phyloP scores from a whole-genome alignment of 2,113 vertebrate species.

The Centrocercus urophasianus region DNA sequence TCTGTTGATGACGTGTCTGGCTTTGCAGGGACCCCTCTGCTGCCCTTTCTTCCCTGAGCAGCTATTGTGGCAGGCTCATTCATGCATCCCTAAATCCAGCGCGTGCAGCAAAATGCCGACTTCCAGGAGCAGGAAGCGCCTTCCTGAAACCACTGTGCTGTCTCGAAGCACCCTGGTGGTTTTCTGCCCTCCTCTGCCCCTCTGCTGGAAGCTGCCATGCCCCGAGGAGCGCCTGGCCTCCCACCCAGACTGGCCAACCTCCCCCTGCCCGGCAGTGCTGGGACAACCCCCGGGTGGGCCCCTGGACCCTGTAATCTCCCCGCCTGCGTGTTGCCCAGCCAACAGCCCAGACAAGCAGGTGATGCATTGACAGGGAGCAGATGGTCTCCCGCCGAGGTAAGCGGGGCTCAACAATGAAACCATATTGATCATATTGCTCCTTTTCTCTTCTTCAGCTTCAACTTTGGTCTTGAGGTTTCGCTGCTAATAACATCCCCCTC shows the following conservation, averaged over 20 bases:
- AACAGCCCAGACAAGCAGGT: conserved; percentile 96
- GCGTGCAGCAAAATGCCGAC: conserved; percentile 48
- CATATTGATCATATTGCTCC: conserved; percentile 90
- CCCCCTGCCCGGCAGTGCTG: not conserved
- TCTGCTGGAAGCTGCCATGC: not conserved
- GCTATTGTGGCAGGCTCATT: conserved; percentile 33
- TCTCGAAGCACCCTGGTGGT: not conserved
- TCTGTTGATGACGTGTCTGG: not conserved
- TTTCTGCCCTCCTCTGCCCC: not conserved
- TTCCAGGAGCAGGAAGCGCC: conserved; percentile 12
- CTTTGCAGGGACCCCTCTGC: not conserved
- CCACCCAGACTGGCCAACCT: not conserved
- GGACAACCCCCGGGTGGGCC: not conserved
- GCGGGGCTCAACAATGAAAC: conserved; percentile 88
- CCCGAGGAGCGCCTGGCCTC: not conserved
- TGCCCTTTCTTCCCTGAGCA: not conserved
- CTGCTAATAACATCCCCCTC: not conserved
- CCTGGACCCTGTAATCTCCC: conserved; percentile 73
- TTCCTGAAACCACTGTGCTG: not conserved
- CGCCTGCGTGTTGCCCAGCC: conserved; percentile 84
- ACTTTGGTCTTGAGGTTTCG: conserved; percentile 65
- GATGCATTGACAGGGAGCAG: conserved; percentile 99
- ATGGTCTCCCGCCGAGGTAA: conserved; percentile 98
- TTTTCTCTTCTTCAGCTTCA: conserved; percentile 72
- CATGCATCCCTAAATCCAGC: conserved; percentile 51